Percentiles rank a stretch among this genome's conserved stretches.
Conservation (phyloP, 2,797 vertebrate species). For the Myotis vivesi region DNA sequence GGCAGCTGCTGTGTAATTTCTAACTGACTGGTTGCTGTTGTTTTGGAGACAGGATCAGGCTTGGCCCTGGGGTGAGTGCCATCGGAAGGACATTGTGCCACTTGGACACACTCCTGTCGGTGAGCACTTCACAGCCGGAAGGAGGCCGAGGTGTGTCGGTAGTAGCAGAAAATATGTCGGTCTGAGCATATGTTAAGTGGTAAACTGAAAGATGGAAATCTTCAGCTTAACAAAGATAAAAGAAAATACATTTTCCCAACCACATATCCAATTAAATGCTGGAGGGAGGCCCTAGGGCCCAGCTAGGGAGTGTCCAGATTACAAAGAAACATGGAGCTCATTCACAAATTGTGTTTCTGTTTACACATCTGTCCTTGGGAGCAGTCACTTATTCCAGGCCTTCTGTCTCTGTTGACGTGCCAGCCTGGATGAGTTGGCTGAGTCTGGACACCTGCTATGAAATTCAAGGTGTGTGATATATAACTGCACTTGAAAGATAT, state of each 20-base stretch:
- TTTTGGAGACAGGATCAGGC: conserved; percentile 28
- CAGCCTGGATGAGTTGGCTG: background rate
- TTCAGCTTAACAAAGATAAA: background rate
- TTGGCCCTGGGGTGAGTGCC: background rate
- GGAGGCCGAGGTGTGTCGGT: background rate
- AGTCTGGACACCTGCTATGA: background rate
- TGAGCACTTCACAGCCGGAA: background rate
- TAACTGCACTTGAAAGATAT: conserved; percentile 11
- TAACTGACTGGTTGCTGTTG: conserved; percentile 51
- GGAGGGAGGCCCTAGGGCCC: background rate
- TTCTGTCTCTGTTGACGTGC: conserved; percentile 42
- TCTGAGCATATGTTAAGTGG: background rate
- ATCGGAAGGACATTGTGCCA: background rate
- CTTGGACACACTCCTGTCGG: background rate
- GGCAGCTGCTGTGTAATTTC: conserved; percentile 39
- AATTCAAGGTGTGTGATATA: background rate
- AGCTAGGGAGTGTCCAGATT: background rate
- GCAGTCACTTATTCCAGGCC: background rate
- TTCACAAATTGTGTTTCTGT: background rate
- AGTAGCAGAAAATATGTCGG: background rate
- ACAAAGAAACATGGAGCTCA: background rate
- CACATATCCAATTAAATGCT: background rate
- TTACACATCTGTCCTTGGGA: background rate
- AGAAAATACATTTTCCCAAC: conserved; percentile 8
- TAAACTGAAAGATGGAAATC: conserved; percentile 23